phyloP scores from a whole-genome alignment of 2,113 vertebrate genomes.

The Prinia subflava region DNA sequence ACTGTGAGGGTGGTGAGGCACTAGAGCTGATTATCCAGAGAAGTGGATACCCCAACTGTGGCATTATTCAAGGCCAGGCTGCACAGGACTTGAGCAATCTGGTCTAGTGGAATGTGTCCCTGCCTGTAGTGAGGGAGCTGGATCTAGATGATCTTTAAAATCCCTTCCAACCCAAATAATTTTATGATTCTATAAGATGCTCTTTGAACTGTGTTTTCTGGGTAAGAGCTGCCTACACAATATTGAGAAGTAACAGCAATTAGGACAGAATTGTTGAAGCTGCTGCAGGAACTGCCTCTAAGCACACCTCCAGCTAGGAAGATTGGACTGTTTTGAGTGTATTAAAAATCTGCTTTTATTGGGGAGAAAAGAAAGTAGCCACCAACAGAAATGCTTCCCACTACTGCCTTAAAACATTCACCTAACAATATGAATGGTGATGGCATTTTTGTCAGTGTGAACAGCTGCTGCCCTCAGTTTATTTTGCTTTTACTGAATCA shows the following conservation, averaged over 20 bases:
- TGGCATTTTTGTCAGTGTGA: background rate
- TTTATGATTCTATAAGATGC: background rate
- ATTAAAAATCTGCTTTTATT: background rate
- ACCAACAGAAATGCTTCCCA: background rate
- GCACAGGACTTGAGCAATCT: background rate
- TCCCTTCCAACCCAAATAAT: background rate
- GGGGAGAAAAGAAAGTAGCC: background rate
- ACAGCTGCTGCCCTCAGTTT: background rate
- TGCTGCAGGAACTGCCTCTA: background rate
- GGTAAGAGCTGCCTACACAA: background rate
- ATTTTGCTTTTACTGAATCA: constrained; percentile 1
- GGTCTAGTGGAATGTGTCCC: no score
- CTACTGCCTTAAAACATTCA: background rate
- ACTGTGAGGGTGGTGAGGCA: background rate
- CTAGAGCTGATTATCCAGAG: background rate
- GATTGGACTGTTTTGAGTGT: background rate
- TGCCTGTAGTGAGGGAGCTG: background rate
- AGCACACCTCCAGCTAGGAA: background rate
- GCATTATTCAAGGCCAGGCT: background rate
- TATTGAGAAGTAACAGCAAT: background rate
- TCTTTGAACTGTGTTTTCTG: background rate
- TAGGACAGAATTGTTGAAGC: background rate
- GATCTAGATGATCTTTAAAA: background rate
- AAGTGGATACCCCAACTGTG: background rate
- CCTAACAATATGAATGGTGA: background rate